These are phyloP conservation scores for Gymnorhina tibicen DNA, from an alignment of 2,113 vertebrate genomes.

Conservation along the genomic window DNA sequence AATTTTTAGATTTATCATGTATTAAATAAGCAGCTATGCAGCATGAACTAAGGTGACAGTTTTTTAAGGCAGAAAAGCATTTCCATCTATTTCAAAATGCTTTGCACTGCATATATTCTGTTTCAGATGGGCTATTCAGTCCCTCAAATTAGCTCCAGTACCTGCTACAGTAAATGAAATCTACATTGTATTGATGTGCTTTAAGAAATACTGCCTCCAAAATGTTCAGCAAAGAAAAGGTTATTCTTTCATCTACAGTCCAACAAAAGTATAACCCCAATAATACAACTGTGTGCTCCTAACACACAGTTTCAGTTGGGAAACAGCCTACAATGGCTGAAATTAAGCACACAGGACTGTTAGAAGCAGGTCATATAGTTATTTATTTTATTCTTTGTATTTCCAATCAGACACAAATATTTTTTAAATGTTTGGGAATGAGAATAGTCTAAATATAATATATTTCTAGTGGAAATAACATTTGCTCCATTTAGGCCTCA, in stretches of 20 bases:
- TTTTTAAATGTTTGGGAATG: slow-evolving; percentile 7
- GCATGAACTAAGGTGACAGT: background rate
- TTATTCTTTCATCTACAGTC: background rate
- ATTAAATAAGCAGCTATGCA: background rate
- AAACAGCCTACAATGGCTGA: background rate
- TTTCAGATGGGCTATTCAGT: background rate
- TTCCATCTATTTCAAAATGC: background rate
- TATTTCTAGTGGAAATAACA: slow-evolving; percentile 53
- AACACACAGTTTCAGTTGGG: background rate
- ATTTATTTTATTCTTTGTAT: background rate
- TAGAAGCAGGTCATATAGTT: background rate
- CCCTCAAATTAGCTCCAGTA: background rate
- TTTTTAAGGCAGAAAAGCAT: background rate
- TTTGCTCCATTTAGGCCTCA: slow-evolving; percentile 52
- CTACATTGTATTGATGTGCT: background rate
- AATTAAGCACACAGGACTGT: background rate
- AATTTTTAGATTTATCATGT: background rate
- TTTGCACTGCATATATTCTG: background rate
- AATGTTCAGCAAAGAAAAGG: background rate
- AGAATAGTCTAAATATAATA: slow-evolving; percentile 52
- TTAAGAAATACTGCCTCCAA: background rate
- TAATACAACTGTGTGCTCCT: background rate
- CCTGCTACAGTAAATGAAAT: background rate
- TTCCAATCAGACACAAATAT: slow-evolving; percentile 19
- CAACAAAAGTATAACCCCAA: background rate